Percentiles rank a stretch among this genome's conserved stretches.
Evolutionary conservation across 1,140 invertebrate species (phyloP).

Genomic region (Drosophila pandora): DNA sequence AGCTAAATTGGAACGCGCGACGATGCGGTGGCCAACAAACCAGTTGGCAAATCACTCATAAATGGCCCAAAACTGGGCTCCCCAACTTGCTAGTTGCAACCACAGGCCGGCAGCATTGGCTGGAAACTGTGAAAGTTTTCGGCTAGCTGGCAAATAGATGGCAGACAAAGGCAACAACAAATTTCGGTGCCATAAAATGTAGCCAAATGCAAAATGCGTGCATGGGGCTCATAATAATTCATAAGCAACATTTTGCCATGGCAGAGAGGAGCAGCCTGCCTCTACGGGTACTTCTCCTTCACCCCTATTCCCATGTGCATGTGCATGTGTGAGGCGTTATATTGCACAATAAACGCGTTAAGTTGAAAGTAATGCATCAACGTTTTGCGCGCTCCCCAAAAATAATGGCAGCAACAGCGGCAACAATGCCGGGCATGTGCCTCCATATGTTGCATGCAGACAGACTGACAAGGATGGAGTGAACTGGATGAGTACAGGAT

Average conservation of each 20-base stretch:
- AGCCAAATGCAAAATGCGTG: constrained; percentile 70
- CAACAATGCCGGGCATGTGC: constrained; percentile 22
- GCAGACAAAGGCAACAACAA: constrained; percentile 62
- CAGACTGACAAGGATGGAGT: constrained; percentile 66
- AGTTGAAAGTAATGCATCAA: constrained; percentile 81
- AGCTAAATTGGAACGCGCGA: constrained; percentile 64
- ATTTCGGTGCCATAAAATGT: constrained; percentile 77
- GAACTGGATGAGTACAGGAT: constrained; percentile 31
- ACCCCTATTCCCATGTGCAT: neutral
- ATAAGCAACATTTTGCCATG: constrained; percentile 77
- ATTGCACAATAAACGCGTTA: constrained; percentile 74
- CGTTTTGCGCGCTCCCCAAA: constrained; percentile 50
- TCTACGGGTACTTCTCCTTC: neutral
- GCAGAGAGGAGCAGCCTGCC: constrained; percentile 26
- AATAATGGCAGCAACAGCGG: constrained; percentile 31
- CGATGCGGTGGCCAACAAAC: constrained; percentile 54
- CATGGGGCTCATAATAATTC: constrained; percentile 80
- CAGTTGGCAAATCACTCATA: constrained; percentile 78
- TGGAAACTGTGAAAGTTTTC: constrained; percentile 54
- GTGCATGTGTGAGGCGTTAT: constrained; percentile 42
- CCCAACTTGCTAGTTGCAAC: constrained; percentile 27
- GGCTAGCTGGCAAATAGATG: constrained; percentile 71
- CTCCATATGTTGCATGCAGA: constrained; percentile 42
- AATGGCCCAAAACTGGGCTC: constrained; percentile 57
- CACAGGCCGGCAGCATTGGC: constrained; percentile 7